Evolutionary conservation across 2,797 vertebrate genomes (phyloP).

Genomic region (Rhynchotus rufescens): DNA sequence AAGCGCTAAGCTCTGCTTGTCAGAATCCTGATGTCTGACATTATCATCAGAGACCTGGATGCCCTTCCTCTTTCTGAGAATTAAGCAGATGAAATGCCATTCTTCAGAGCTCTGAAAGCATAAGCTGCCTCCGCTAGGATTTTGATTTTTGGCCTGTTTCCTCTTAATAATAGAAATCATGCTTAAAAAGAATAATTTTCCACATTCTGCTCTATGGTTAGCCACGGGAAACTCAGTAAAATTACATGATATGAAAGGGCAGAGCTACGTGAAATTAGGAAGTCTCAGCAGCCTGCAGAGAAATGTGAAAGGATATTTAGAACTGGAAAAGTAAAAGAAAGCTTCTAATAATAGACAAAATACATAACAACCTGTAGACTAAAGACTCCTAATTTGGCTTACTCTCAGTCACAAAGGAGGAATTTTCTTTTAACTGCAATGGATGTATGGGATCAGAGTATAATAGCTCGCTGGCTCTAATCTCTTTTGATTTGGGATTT

Average conservation of each 20-base stretch:
- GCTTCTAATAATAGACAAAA: background rate
- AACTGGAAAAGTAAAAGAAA: background rate
- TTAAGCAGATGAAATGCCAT: slow-evolving; percentile 19
- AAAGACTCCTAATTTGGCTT: background rate
- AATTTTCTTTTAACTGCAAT: background rate
- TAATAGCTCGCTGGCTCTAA: background rate
- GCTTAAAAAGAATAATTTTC: slow-evolving; percentile 18
- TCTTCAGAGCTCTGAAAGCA: background rate
- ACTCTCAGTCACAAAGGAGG: background rate
- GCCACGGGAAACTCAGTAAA: slow-evolving; percentile 21
- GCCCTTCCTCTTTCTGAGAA: background rate
- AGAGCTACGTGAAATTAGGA: slow-evolving; percentile 25
- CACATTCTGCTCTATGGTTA: slow-evolving; percentile 22
- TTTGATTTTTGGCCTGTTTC: slow-evolving; percentile 2
- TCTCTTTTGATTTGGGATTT: background rate
- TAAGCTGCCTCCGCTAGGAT: background rate
- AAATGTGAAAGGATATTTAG: slow-evolving; percentile 38
- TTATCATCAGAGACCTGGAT: background rate
- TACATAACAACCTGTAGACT: background rate
- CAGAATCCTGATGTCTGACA: background rate
- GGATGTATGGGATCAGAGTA: background rate
- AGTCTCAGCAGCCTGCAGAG: background rate
- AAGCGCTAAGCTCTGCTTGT: background rate
- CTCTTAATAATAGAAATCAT: background rate
- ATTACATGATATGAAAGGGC: background rate